phyloP scores from a whole-genome alignment of 2,113 vertebrate genomes.

The Zonotrichia leucophrys region DNA sequence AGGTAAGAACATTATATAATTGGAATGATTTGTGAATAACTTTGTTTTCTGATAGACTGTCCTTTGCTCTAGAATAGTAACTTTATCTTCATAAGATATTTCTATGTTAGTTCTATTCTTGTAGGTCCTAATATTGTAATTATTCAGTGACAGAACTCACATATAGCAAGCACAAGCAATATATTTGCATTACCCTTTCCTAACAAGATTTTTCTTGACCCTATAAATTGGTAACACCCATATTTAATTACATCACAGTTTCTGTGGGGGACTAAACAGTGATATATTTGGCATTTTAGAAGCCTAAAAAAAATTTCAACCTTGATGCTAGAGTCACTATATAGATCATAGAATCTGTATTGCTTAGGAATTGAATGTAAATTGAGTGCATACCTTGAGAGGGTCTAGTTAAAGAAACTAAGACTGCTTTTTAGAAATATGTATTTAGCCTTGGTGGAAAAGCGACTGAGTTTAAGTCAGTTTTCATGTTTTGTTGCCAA shows the following conservation, averaged over 20 bases:
- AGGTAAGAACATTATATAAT: slow-evolving; percentile 72
- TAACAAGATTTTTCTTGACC: background rate
- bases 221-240: background rate
- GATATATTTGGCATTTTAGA: background rate
- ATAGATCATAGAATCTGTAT: background rate
- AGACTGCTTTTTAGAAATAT: background rate
- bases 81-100: background rate
- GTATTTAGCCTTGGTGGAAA: background rate
- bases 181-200: background rate
- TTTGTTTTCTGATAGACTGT: background rate
- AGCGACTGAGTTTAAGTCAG: background rate
- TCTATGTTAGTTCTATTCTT: background rate
- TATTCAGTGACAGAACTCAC: background rate
- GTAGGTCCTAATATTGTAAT: background rate
- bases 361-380: background rate
- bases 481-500: slow-evolving; percentile 8
- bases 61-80: background rate
- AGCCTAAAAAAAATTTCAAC: background rate
- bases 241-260: background rate
- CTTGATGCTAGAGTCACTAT: background rate
- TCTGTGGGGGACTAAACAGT: fast-evolving
- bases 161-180: background rate
- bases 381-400: background rate
- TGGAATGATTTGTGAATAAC: background rate
- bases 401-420: background rate